Base-by-base conservation (phyloP, 2,888 invertebrate genomes). In the Clivina fossor region DNA sequence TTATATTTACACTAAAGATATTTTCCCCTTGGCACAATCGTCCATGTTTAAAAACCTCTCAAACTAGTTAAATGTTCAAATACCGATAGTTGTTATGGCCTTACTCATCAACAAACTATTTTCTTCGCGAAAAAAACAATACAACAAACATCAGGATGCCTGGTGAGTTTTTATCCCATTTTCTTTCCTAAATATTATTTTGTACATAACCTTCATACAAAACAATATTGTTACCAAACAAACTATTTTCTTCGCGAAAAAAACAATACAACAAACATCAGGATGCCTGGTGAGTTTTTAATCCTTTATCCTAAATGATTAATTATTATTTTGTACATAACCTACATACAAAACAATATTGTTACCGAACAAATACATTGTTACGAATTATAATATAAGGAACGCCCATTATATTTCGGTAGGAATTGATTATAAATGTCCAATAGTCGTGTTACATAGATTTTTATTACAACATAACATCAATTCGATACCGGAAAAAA, bases 351-450 rank as follows among this genome's bases (percentile, higher is more conserved):
- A n/a, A n/a, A n/a, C n/a, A n/a, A n/a, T n/a, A n/a, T n/a, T n/a
- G n/a, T n/a, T n/a, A n/a, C n/a, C n/a, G n/a, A 84, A 85, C 71
- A 86, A 85, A 79, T 74, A 87, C 65, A 83, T 86, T 75, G 77
- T 80, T 67, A 77, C 82, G 60, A n/a, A n/a, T n/a, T n/a, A n/a
- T n/a, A n/a, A n/a, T n/a, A n/a, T n/a, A n/a, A n/a, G n/a, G n/a
- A n/a, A n/a, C n/a, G n/a, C n/a, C n/a, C n/a, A n/a, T n/a, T n/a
- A n/a, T n/a, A n/a, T n/a, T n/a, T n/a, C n/a, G n/a, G n/a, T n/a
- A n/a, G n/a, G n/a, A n/a, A n/a, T n/a, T n/a, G n/a, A n/a, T n/a
- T n/a, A n/a, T n/a, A n/a, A n/a, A n/a, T n/a, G n/a, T n/a, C n/a
- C n/a, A n/a, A n/a, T n/a, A n/a, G n/a, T n/a, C n/a, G n/a, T n/a